phyloP scores from a whole-genome alignment of 2,888 invertebrate genomes.

The Macrosoma leucophasiata region DNA sequence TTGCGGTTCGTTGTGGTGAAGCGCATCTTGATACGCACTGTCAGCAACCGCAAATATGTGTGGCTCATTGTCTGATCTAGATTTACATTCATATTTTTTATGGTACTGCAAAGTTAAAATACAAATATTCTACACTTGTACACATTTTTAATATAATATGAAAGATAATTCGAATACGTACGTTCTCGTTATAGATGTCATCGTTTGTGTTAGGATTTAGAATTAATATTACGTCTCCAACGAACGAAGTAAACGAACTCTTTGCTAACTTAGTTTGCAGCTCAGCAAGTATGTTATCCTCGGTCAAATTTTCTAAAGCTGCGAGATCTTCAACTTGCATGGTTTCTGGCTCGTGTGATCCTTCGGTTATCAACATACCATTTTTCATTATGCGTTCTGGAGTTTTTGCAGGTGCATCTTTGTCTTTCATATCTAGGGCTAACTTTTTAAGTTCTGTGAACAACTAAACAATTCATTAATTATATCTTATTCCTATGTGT shows the following conservation, averaged over 20 bases:
- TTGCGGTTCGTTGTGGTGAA: conserved; percentile 91
- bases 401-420: conserved; percentile 46
- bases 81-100: conserved; percentile 87
- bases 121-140: conserved; percentile 1
- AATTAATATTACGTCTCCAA: conserved; percentile 87
- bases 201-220: conserved; percentile 86
- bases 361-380: conserved; percentile 63
- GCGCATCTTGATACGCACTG: conserved; percentile 91
- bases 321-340: conserved; percentile 91
- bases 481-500: too few relatives aligned
- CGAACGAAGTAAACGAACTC: conserved; percentile 83
- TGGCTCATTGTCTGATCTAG: conserved; percentile 91
- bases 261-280: conserved; percentile 80
- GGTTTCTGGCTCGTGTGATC: conserved; percentile 77
- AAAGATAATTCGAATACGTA: conserved; percentile 49
- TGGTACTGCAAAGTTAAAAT: conserved; percentile 78
- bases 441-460: conserved; percentile 82
- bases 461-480: too few relatives aligned
- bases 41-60: conserved; percentile 94
- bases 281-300: conserved; percentile 81
- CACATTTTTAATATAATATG: neutral
- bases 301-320: conserved; percentile 83
- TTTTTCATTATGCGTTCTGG: conserved; percentile 70
- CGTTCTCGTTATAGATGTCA: conserved; percentile 83
- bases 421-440: conserved; percentile 55